Evolutionary conservation across 2,888 invertebrate species (phyloP).

Genomic region (Parasteatoda lunata): DNA sequence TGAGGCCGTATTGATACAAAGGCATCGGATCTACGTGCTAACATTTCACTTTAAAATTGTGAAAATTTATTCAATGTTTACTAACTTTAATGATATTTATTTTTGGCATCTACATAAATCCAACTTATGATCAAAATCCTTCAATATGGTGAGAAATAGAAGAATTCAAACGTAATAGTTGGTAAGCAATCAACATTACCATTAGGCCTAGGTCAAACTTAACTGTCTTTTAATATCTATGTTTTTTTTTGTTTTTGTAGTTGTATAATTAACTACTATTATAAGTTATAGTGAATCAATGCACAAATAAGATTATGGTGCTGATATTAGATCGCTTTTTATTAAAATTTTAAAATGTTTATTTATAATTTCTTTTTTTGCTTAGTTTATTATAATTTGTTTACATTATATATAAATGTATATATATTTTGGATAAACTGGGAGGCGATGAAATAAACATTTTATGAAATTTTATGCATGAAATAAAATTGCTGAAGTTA

Average conservation of each 20-base stretch:
- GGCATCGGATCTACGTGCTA: constrained; percentile 20
- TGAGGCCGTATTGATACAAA: constrained; percentile 53
- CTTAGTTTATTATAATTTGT: too few relatives aligned
- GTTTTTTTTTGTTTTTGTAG: background rate
- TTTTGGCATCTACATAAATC: constrained; percentile 20
- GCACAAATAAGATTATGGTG: too few relatives aligned
- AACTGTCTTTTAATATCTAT: background rate
- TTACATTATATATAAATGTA: too few relatives aligned
- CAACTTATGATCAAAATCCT: constrained; percentile 1
- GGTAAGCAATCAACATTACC: constrained; percentile 18
- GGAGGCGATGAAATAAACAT: too few relatives aligned
- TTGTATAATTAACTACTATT: background rate
- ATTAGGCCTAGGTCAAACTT: constrained; percentile 59
- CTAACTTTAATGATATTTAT: constrained; percentile 2
- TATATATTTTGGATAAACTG: too few relatives aligned
- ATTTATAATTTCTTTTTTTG: too few relatives aligned
- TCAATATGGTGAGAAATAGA: constrained; percentile 43
- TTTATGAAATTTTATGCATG: too few relatives aligned
- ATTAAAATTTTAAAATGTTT: too few relatives aligned
- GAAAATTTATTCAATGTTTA: constrained; percentile 45
- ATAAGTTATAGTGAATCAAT: too few relatives aligned
- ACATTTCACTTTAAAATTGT: background rate
- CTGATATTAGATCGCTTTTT: too few relatives aligned
- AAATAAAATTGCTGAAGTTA: too few relatives aligned
- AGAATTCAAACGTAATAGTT: constrained; percentile 12